Conservation (phyloP, 2,888 invertebrate genomes). For the Trichogramma evanescens region DNA sequence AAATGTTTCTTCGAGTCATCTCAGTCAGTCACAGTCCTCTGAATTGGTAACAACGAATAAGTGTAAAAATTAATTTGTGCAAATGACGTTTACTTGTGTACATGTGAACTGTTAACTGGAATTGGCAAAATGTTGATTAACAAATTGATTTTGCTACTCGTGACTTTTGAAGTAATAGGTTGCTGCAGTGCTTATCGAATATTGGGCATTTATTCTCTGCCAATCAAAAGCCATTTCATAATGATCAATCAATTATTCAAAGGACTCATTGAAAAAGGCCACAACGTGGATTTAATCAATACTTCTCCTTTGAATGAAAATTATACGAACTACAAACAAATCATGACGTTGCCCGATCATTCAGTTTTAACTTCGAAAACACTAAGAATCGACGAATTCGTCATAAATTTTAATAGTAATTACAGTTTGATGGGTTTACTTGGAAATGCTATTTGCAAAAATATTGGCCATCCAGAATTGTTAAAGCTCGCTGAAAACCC, state of each 20-base stretch:
- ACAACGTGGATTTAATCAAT: conserved; percentile 43
- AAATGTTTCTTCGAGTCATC: too few species aligned
- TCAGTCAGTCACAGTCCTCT: too few species aligned
- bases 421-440: background rate
- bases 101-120: too few species aligned
- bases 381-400: background rate
- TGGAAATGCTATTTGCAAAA: conserved; percentile 26
- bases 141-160: background rate
- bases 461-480: conserved; percentile 25
- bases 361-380: background rate
- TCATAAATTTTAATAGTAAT: background rate
- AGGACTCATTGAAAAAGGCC: conserved; percentile 46
- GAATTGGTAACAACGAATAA: too few species aligned
- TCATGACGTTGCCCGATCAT: conserved; percentile 1
- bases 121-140: background rate
- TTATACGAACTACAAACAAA: conserved; percentile 10
- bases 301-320: conserved; percentile 35
- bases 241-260: conserved; percentile 46
- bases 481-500: conserved; percentile 30
- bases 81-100: too few species aligned
- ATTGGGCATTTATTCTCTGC: conserved; percentile 46
- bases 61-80: too few species aligned
- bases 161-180: background rate
- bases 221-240: conserved; percentile 48
- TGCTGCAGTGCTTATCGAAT: conserved; percentile 36